A percentile compares a stretch with the other conserved stretches of the same genome.
Conservation (phyloP, 2,888 invertebrate species). For the Epinotia bilunana region DNA sequence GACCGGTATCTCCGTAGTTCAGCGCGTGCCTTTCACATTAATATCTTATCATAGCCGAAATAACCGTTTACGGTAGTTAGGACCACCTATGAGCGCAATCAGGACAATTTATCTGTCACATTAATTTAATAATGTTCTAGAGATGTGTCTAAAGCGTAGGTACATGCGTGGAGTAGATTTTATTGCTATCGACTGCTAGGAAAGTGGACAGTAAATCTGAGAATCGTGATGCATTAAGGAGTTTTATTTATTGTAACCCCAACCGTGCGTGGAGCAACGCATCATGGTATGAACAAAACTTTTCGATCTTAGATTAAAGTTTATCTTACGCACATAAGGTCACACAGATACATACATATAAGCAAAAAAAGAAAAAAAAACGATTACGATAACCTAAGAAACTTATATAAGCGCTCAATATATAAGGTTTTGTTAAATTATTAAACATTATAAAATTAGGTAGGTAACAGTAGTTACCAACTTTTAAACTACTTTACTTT, state of each 20-base stretch:
- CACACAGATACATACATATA: too few species aligned
- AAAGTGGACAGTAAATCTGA: slow-evolving; percentile 51
- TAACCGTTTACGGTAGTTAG: slow-evolving; percentile 66
- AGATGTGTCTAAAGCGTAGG: slow-evolving; percentile 33
- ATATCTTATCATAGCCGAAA: slow-evolving; percentile 58
- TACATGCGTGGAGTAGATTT: slow-evolving; percentile 38
- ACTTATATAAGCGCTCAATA: too few species aligned
- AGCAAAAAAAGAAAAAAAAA: too few species aligned
- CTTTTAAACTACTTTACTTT: slow-evolving; percentile 9
- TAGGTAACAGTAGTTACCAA: background rate
- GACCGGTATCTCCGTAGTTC: slow-evolving; percentile 50
- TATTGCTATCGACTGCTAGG: slow-evolving; percentile 39
- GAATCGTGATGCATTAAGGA: slow-evolving; percentile 57
- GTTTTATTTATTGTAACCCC: slow-evolving; percentile 22
- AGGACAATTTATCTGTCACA: slow-evolving; percentile 67
- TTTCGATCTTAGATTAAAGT: background rate
- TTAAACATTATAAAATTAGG: too few species aligned
- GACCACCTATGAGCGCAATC: slow-evolving; percentile 72
- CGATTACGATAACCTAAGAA: too few species aligned
- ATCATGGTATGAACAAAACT: background rate
- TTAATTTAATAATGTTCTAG: slow-evolving; percentile 48
- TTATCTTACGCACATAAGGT: background rate
- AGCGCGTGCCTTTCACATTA: slow-evolving; percentile 61
- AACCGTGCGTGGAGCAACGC: background rate
- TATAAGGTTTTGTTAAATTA: too few species aligned